These are phyloP conservation scores for Pediacus dermestoides DNA, from an alignment of 2,888 invertebrate genomes.

Conservation along the genomic window DNA sequence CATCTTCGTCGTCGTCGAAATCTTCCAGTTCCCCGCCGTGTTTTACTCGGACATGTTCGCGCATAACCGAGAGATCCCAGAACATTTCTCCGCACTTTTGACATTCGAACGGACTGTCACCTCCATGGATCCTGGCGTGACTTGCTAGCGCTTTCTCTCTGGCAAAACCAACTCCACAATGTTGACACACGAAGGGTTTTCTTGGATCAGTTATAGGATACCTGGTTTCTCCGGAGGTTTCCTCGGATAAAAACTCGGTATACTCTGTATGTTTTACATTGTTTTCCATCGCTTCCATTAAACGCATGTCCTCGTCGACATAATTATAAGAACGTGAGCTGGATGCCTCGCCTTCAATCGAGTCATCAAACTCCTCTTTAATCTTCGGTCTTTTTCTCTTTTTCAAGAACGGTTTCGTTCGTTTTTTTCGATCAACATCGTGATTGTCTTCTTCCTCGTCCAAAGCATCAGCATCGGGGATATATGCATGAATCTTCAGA, in stretches of 20 bases:
- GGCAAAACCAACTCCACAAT: slow-evolving; percentile 71
- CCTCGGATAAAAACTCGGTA: slow-evolving; percentile 32
- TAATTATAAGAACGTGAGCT: slow-evolving; percentile 50
- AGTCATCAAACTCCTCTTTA: slow-evolving; percentile 40
- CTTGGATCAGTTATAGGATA: slow-evolving; percentile 66
- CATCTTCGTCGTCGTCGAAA: slow-evolving; percentile 49
- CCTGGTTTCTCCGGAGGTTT: slow-evolving; percentile 38
- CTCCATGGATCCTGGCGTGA: slow-evolving; percentile 73
- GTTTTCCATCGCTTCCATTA: slow-evolving; percentile 51
- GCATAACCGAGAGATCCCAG: slow-evolving; percentile 61
- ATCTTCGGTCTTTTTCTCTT: slow-evolving; percentile 39
- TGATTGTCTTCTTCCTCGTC: slow-evolving; percentile 53
- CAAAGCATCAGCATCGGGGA: slow-evolving; percentile 59
- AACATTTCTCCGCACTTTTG: slow-evolving; percentile 78
- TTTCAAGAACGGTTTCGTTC: slow-evolving; percentile 28
- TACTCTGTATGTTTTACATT: slow-evolving; percentile 41
- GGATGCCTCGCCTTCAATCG: slow-evolving; percentile 33
- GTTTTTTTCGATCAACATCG: slow-evolving; percentile 43
- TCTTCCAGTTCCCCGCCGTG: slow-evolving; percentile 52
- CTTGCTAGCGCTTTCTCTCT: slow-evolving; percentile 78
- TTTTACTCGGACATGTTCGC: slow-evolving; percentile 60
- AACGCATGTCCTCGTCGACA: slow-evolving; percentile 51
- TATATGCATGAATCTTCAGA: slow-evolving; percentile 75
- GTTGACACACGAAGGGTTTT: slow-evolving; percentile 77
- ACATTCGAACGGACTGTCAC: slow-evolving; percentile 77